Evolutionary conservation across 2,113 vertebrate genomes (phyloP).

Genomic region (Peromyscus leucopus): DNA sequence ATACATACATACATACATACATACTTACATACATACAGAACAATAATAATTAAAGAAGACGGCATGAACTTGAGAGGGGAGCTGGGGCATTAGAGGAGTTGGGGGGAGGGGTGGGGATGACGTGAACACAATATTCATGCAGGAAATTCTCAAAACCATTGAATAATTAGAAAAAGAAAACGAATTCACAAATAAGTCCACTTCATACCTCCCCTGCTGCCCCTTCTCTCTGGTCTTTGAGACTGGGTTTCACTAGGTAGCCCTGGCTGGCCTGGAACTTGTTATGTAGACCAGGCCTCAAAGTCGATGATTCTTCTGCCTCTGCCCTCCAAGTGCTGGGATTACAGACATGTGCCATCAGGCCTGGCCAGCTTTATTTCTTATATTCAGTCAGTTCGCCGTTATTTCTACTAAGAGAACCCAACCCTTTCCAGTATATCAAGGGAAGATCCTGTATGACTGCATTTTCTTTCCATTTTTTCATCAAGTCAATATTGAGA

Average conservation of each 20-base stretch:
- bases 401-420: conserved; percentile 4
- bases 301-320: neutral
- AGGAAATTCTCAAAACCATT: neutral
- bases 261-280: neutral
- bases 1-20: neutral
- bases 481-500: neutral
- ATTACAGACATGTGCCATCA: neutral
- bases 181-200: conserved; percentile 9
- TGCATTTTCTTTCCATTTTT: neutral
- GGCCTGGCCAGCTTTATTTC: neutral
- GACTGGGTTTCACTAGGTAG: neutral
- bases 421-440: conserved; percentile 39
- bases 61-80: neutral
- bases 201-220: neutral
- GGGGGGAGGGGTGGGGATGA: neutral
- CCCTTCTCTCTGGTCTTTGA: neutral
- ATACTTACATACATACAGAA: neutral
- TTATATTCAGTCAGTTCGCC: neutral
- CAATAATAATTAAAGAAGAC: neutral
- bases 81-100: neutral
- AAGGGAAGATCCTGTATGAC: neutral
- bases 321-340: neutral
- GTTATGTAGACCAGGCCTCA: neutral
- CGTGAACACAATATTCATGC: neutral
- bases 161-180: neutral